Evolutionary conservation across 92 coral and sea anemone genomes (phyloP), one percentile per base, ranked within the genome.

Genomic region (Meandrina meandrites): DNA sequence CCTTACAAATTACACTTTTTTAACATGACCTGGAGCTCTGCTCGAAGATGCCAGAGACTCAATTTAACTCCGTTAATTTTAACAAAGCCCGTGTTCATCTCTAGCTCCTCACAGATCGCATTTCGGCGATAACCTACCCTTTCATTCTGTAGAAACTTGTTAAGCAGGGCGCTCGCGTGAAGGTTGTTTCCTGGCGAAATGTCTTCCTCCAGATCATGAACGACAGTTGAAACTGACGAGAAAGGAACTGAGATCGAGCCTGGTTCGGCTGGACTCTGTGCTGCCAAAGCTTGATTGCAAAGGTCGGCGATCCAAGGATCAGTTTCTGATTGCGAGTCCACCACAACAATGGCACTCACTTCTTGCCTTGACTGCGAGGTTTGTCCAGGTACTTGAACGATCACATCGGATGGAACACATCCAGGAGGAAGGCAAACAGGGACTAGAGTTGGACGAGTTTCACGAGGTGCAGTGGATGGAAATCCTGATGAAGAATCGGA

Each of bases 31-130:
- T 12, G 32, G 13, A 80, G 56, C 36, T 80, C 73, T 37, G 22
- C 30, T 62, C 84, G 74, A 18, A 62, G 84, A 6, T 80, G 84
- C 74, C 74, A 80, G 4, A 60, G 84, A 36, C 84, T 80, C 22
- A 80, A 37, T 80, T 64, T 62, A 51, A 56, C 84, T 13, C 74
- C 84, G 47, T 80, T 80, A 34, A 80, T 60, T 60, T 80, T 80
- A 19, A 80, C 73, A 35, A 80, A n/a, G 51, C 73, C 54, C 13
- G 54, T 80, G 24, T 24, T 34, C 84, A 58, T 60, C 37, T 80
- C 74, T 24, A 80, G 22, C 56, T 80, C 74, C 31, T 80, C 84
- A n/a, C 84, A 80, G 15, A 80, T 80, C 53, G 82, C 82, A 57
- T 79, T 79, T 57, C 82, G 48, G 8, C 82, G 82, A 9, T 28